Base-by-base conservation (phyloP, 92 coral and sea anemone species). In the Paramuricea clavata region DNA sequence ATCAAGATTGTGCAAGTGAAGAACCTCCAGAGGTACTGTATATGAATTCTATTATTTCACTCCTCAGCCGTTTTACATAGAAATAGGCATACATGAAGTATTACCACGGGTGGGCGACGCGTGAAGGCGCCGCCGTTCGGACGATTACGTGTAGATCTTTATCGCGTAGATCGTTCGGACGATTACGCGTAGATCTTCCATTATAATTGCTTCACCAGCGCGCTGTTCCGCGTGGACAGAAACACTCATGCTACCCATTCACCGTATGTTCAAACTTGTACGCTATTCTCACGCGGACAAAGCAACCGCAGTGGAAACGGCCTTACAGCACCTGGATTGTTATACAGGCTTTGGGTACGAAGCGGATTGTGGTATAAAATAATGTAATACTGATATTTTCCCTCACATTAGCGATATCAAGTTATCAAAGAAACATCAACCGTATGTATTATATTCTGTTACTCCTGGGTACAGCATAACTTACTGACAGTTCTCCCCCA, bases 351-450 rank as follows among this genome's bases (percentile, higher is more conserved):
- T n/a, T n/a, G n/a, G n/a, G n/a, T n/a, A n/a, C n/a, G n/a, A n/a
- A n/a, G n/a, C n/a, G n/a, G n/a, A n/a, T n/a, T n/a, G n/a, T n/a
- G n/a, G n/a, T n/a, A n/a, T n/a, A n/a, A n/a, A n/a, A n/a, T n/a
- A n/a, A n/a, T n/a, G n/a, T 65, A 11, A 26, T 62, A 12, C 34
- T 26, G 2, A 5, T 26, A 1, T 65, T 65, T 19, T 65, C n/a
- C 12, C 36, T 75, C n/a, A 64, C 78, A 44, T 32, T 73, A 93
- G 98, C 87, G 98, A 83, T 95, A 95, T 52, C 92, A 93, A 10
- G 67, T 87, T 42, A 89, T 95, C 17, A 93, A 85, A 69, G 98
- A 95, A 17, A 85, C 97, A 0, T 88, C 98, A 23, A 88, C 84
- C 30, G 98, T 95, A 86, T 88, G 98, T 91, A 41, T 28, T 52